These are phyloP conservation scores for Cryptophagus acutangulus DNA, from an alignment of 2,888 invertebrate genomes.

Conservation along the genomic window DNA sequence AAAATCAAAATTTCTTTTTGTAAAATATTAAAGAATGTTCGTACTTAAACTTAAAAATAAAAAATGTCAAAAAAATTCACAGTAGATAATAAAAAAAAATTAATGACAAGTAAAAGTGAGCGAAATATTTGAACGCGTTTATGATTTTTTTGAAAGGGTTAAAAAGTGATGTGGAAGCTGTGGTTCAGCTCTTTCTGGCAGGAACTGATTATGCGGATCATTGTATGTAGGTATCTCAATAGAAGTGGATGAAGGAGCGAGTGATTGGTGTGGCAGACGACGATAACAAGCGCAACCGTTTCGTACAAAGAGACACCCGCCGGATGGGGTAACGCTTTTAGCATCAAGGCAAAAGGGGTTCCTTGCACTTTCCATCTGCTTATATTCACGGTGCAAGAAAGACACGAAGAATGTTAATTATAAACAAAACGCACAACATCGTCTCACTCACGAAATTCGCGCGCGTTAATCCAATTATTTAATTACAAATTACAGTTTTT, in stretches of 20 bases:
- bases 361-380: not conserved
- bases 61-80: no score
- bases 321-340: conserved; percentile 13
- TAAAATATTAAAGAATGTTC: no score
- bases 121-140: no score
- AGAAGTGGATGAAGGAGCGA: conserved; percentile 26
- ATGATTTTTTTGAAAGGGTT: conserved; percentile 13
- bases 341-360: no score
- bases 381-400: conserved; percentile 6
- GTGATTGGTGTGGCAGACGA: conserved; percentile 32
- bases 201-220: conserved; percentile 33
- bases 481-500: conserved; percentile 38
- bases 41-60: not conserved
- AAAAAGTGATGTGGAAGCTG: conserved; percentile 12
- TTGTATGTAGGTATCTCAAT: conserved; percentile 22
- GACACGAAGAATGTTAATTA: conserved; percentile 25
- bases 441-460: conserved; percentile 20
- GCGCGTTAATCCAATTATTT: conserved; percentile 35
- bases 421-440: conserved; percentile 24
- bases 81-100: no score
- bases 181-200: conserved; percentile 28
- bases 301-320: conserved; percentile 25
- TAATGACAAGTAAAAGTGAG: no score
- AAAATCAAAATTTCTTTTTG: no score
- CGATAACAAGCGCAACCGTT: conserved; percentile 32